These are phyloP conservation scores for Phthorimaea operculella DNA, from an alignment of 1,140 invertebrate genomes.

Conservation along the genomic window DNA sequence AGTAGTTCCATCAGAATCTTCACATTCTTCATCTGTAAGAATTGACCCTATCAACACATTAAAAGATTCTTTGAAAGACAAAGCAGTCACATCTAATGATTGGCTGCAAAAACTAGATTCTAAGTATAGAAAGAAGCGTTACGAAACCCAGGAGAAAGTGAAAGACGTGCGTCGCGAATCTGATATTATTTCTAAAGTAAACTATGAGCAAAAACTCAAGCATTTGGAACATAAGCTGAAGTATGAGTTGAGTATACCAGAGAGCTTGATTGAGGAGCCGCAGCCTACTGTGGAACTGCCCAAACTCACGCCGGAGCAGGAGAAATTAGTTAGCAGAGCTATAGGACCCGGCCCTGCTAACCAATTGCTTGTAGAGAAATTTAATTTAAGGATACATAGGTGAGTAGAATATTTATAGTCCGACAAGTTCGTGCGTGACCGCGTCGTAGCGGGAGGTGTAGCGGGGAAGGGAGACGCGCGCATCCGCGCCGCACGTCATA, in stretches of 20 bases:
- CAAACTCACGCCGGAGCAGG: constrained; percentile 65
- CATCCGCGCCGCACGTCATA: too few species aligned
- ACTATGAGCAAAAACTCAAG: constrained; percentile 52
- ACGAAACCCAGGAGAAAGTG: constrained; percentile 48
- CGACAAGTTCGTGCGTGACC: too few species aligned
- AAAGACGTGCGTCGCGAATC: constrained; percentile 46
- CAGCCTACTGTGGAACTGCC: constrained; percentile 62
- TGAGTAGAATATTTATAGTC: constrained; percentile 23
- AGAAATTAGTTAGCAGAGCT: constrained; percentile 61
- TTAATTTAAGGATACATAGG: constrained; percentile 71
- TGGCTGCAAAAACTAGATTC: constrained; percentile 52
- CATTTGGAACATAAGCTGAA: constrained; percentile 56
- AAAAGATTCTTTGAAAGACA: constrained; percentile 39
- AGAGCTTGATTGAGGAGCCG: constrained; percentile 52
- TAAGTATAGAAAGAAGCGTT: constrained; percentile 54
- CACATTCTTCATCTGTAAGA: constrained; percentile 42
- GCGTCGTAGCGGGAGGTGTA: too few species aligned
- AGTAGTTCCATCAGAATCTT: constrained; percentile 51
- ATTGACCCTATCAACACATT: constrained; percentile 54
- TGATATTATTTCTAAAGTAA: constrained; percentile 59
- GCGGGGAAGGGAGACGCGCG: too few species aligned
- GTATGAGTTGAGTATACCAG: constrained; percentile 57
- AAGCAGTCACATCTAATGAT: constrained; percentile 33
- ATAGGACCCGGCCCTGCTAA: constrained; percentile 59
- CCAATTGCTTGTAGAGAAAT: constrained; percentile 70